A percentile compares a stretch with the other conserved stretches of the same genome.
Conservation (phyloP, 2,888 invertebrate genomes). For the Nowickia ferox region DNA sequence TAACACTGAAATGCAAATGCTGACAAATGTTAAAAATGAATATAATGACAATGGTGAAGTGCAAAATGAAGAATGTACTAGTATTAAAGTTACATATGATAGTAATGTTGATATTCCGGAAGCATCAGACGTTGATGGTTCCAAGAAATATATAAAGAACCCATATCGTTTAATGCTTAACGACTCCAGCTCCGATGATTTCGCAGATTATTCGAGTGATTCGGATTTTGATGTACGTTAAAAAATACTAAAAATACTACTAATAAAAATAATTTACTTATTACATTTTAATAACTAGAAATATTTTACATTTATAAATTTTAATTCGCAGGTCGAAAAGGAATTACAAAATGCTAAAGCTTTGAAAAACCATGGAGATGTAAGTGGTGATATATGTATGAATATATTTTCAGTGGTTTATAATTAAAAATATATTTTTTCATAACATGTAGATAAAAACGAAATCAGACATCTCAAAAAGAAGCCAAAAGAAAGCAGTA, state of each 20-base stretch:
- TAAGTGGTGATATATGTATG: constrained; percentile 10
- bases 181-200: constrained; percentile 23
- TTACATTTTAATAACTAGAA: background rate
- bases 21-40: constrained; percentile 4
- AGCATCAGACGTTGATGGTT: background rate
- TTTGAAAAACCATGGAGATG: background rate
- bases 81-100: background rate
- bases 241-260: no score
- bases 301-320: background rate
- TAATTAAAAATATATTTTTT: background rate
- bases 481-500: background rate
- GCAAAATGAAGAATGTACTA: background rate
- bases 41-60: background rate
- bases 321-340: constrained; percentile 1
- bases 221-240: constrained; percentile 43
- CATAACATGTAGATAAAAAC: background rate
- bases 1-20: background rate
- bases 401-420: background rate
- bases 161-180: background rate
- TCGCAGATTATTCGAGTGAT: constrained; percentile 22
- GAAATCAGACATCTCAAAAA: background rate
- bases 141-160: background rate
- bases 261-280: background rate
- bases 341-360: background rate
- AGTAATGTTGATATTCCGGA: background rate